These are phyloP conservation scores for Pseudorhiza aurosa DNA, from an alignment of 30 jellyfish, hydroid and myxozoan species.

Conservation along the genomic window DNA sequence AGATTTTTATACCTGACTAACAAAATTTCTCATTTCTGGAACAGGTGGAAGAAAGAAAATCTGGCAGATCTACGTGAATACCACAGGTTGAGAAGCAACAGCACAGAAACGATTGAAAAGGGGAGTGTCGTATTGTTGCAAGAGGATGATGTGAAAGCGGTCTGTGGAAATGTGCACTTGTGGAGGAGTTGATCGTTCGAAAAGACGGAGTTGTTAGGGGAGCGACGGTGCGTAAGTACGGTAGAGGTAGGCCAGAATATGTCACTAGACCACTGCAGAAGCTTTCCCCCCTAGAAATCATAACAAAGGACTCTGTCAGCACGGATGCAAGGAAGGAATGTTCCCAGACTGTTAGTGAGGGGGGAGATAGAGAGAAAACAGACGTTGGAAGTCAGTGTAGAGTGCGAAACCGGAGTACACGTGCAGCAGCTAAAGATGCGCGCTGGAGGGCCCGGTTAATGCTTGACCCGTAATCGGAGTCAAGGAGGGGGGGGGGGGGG, in stretches of 20 bases:
- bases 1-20: background rate
- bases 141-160: too few species aligned
- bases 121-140: too few species aligned
- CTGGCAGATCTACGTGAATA: slow-evolving; percentile 1
- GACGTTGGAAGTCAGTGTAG: slow-evolving; percentile 2
- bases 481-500: slow-evolving; percentile 67
- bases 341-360: background rate
- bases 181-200: slow-evolving; percentile 16
- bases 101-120: too few species aligned
- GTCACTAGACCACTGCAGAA: slow-evolving; percentile 14
- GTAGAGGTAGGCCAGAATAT: slow-evolving; percentile 12
- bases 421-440: slow-evolving; percentile 71
- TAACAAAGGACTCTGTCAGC: too few species aligned
- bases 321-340: background rate
- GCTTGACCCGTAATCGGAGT: slow-evolving; percentile 69
- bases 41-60: too few species aligned
- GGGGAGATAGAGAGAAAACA: slow-evolving; percentile 6
- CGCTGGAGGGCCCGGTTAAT: slow-evolving; percentile 50
- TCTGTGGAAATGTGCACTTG: slow-evolving; percentile 25
- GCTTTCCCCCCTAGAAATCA: slow-evolving; percentile 7
- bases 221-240: slow-evolving; percentile 30
- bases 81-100: too few species aligned
- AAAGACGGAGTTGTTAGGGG: slow-evolving; percentile 47
- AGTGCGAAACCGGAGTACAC: background rate
- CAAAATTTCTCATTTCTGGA: slow-evolving; percentile 1